Conservation (phyloP, 2,113 vertebrate genomes). For the Zosterops pallidus region DNA sequence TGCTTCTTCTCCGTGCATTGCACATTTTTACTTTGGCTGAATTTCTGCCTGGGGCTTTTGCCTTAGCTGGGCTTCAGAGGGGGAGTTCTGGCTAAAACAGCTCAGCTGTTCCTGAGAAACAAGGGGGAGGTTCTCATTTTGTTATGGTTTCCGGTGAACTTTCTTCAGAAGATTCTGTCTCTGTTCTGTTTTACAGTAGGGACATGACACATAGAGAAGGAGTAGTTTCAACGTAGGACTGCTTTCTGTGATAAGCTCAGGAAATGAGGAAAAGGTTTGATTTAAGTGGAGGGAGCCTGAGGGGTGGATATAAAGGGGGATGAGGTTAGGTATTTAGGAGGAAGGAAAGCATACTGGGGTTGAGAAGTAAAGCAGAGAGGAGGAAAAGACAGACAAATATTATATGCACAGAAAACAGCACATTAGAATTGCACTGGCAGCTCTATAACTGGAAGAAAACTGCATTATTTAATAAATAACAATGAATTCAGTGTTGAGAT, state of each 20-base stretch:
- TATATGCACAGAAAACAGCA: neutral
- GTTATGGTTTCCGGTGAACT: neutral
- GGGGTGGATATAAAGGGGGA: neutral
- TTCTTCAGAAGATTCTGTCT: neutral
- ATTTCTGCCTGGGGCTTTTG: neutral
- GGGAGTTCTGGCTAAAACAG: neutral
- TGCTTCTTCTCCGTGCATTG: fast-evolving
- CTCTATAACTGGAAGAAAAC: neutral
- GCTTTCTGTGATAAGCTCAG: neutral
- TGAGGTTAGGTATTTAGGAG: neutral
- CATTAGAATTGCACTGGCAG: neutral
- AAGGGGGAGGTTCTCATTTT: neutral
- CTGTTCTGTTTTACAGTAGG: neutral
- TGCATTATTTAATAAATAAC: neutral
- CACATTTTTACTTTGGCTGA: neutral
- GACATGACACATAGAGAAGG: fast-evolving
- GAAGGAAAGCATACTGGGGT: neutral
- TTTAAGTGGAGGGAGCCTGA: neutral
- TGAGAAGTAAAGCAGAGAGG: neutral
- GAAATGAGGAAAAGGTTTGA: neutral
- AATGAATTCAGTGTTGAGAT: neutral
- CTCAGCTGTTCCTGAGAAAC: neutral
- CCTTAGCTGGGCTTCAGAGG: neutral
- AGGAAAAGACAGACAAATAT: neutral
- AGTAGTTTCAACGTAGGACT: neutral